phyloP scores from a whole-genome alignment of 2,888 invertebrate genomes.

The Beris chalybata region DNA sequence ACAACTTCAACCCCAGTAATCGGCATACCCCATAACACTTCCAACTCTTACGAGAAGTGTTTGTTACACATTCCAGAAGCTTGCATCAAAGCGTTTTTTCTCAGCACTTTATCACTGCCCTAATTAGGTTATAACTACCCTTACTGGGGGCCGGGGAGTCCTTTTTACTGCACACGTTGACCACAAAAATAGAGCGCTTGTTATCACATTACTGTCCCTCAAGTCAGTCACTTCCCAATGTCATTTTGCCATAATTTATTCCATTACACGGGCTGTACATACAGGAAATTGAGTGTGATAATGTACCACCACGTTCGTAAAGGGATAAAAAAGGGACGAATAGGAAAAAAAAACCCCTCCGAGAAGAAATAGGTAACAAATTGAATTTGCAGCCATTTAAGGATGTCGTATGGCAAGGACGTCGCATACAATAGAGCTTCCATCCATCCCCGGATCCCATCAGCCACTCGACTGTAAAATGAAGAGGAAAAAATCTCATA shows the following conservation, averaged over 20 bases:
- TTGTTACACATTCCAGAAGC: too few relatives aligned
- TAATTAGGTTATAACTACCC: constrained; percentile 5
- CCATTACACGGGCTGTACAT: constrained; percentile 36
- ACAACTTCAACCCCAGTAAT: too few relatives aligned
- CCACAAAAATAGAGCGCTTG: constrained; percentile 27
- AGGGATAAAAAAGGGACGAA: constrained; percentile 24
- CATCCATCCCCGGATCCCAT: neutral
- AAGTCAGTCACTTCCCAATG: constrained; percentile 33
- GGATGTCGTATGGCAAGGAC: constrained; percentile 28
- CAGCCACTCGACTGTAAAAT: neutral
- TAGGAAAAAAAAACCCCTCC: constrained; percentile 17
- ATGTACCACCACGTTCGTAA: constrained; percentile 35
- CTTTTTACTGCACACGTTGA: constrained; percentile 1
- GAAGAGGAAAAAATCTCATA: constrained; percentile 1
- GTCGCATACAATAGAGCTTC: neutral
- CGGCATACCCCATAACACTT: too few relatives aligned
- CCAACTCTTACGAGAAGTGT: too few relatives aligned
- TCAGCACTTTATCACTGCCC: neutral
- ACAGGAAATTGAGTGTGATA: constrained; percentile 38
- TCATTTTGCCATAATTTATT: constrained; percentile 38
- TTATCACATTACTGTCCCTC: constrained; percentile 34
- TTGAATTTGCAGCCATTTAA: constrained; percentile 38
- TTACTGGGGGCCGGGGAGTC: too few relatives aligned
- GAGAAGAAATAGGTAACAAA: constrained; percentile 26
- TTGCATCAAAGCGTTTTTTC: too few relatives aligned